These are phyloP conservation scores for Rhagonycha fulva DNA, from an alignment of 2,888 invertebrate species.

Conservation along the genomic window DNA sequence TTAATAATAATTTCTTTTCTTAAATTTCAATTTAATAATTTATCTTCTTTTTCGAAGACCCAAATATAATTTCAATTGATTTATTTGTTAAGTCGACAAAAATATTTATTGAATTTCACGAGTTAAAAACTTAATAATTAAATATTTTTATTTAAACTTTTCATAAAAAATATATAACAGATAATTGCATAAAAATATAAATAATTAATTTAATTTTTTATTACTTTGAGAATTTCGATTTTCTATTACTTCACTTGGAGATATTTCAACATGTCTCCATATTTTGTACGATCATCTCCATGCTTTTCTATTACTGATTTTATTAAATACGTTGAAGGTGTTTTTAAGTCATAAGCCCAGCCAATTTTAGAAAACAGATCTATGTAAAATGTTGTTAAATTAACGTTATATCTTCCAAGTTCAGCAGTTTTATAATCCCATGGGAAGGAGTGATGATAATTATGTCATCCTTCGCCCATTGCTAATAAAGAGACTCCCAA, in stretches of 20 bases:
- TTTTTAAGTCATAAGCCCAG: conserved; percentile 80
- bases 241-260: not conserved
- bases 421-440: conserved; percentile 94
- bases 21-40: too few species aligned
- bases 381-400: conserved; percentile 71
- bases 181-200: not conserved
- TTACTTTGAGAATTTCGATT: not conserved
- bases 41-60: too few species aligned
- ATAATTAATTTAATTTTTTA: conserved; percentile 1
- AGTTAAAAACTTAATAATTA: too few species aligned
- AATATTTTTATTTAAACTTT: not conserved
- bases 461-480: conserved; percentile 81
- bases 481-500: conserved; percentile 71
- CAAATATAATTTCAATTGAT: too few species aligned
- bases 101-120: too few species aligned
- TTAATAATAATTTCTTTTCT: too few species aligned
- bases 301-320: conserved; percentile 70
- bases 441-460: conserved; percentile 93
- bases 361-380: conserved; percentile 71
- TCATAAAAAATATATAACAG: not conserved
- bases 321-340: conserved; percentile 69
- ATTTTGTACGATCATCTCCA: conserved; percentile 62
- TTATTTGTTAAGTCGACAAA: too few species aligned
- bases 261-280: conserved; percentile 52
- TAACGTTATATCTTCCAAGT: conserved; percentile 64